Percentiles rank a stretch among this genome's conserved stretches.
These are phyloP conservation scores for Rhagophthalmus giganteus DNA, from an alignment of 2,888 invertebrate genomes.

Conservation along the genomic window DNA sequence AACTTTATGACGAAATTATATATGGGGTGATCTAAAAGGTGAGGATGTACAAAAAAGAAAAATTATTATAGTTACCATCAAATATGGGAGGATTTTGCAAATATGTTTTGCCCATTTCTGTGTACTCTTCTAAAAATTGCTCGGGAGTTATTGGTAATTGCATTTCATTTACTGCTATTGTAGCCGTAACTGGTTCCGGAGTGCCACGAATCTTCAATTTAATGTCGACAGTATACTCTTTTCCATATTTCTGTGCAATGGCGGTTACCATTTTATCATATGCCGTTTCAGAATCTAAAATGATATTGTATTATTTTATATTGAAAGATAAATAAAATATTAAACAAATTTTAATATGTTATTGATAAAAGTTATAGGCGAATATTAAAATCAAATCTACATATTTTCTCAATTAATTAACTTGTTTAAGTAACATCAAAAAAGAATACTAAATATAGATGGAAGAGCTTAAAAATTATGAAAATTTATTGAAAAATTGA, in stretches of 20 bases:
- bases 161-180: conserved; percentile 59
- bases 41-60: background rate
- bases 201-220: conserved; percentile 61
- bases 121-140: conserved; percentile 61
- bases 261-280: conserved; percentile 75
- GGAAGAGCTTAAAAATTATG: too few relatives aligned
- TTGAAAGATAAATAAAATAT: background rate
- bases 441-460: too few relatives aligned
- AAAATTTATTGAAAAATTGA: too few relatives aligned
- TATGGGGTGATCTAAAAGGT: too few relatives aligned
- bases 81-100: conserved; percentile 62
- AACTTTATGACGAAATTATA: too few relatives aligned
- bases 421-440: too few relatives aligned
- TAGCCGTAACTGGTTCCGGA: conserved; percentile 58
- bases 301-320: background rate
- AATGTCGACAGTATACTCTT: conserved; percentile 74
- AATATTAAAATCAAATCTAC: too few relatives aligned
- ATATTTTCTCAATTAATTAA: too few relatives aligned
- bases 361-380: too few relatives aligned
- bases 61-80: conserved; percentile 57
- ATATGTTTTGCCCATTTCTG: conserved; percentile 53
- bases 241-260: conserved; percentile 72
- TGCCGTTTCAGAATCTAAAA: conserved; percentile 78
- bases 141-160: conserved; percentile 64
- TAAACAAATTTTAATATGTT: too few relatives aligned